Percentiles rank a stretch among this genome's conserved stretches.
Conservation (phyloP, 2,797 vertebrate genomes). For the Megalops cyprinoides region DNA sequence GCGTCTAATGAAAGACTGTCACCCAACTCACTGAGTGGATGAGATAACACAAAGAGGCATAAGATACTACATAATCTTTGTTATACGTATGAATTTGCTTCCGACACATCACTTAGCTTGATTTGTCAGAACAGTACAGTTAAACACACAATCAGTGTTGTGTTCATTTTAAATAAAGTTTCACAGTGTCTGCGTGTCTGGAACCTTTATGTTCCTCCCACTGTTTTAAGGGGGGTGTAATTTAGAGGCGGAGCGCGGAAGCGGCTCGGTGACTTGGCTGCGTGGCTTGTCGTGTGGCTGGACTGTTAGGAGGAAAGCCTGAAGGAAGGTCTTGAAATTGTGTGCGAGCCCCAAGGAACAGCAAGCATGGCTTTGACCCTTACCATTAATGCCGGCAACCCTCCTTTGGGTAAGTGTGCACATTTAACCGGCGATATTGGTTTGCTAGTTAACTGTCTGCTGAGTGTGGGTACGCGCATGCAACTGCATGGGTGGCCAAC, state of each 20-base stretch:
- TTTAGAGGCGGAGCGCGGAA: constrained; percentile 25
- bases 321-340: not conserved
- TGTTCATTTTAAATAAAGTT: not conserved
- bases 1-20: too few species aligned
- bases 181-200: not conserved
- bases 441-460: not conserved
- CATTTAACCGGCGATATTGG: not conserved
- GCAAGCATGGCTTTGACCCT: constrained; percentile 72
- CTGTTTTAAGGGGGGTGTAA: not conserved
- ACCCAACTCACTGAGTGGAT: too few species aligned
- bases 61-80: too few species aligned
- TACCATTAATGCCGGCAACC: constrained; percentile 70
- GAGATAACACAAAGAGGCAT: too few species aligned
- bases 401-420: constrained; percentile 69
- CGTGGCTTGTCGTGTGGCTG: constrained; percentile 25
- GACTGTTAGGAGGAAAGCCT: not conserved
- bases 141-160: not conserved
- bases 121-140: not conserved
- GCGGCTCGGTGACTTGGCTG: not conserved
- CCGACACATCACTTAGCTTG: not conserved
- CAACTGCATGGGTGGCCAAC: constrained; percentile 38
- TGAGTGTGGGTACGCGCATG: not conserved
- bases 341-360: constrained; percentile 3
- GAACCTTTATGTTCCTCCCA: constrained; percentile 20
- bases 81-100: not conserved